phyloP scores from a whole-genome alignment of 2,113 vertebrate species.

The Azemiops feae region DNA sequence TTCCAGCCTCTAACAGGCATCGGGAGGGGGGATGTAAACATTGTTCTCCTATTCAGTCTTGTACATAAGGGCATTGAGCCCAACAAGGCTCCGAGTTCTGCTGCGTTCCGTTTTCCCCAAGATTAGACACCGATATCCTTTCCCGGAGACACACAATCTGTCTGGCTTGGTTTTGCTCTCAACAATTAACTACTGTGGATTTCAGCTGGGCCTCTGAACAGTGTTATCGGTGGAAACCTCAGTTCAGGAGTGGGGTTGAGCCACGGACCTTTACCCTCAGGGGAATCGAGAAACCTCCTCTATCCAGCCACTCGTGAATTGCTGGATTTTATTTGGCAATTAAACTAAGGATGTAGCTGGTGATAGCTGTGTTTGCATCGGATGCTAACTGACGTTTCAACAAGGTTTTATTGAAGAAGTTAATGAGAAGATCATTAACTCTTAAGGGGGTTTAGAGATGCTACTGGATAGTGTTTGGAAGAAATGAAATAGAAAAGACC shows the following conservation, averaged over 20 bases:
- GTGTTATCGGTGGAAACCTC: neutral
- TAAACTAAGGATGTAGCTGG: neutral
- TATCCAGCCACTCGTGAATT: neutral
- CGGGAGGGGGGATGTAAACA: conserved; percentile 74
- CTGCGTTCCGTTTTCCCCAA: conserved; percentile 50
- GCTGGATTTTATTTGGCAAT: neutral
- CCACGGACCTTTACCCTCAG: conserved; percentile 19
- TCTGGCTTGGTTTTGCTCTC: conserved; percentile 63
- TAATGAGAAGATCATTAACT: neutral
- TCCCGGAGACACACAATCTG: conserved; percentile 69
- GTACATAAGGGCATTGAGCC: conserved; percentile 67
- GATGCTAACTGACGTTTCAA: neutral
- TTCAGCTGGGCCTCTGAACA: conserved; percentile 21
- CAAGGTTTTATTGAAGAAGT: neutral
- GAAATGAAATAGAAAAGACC: neutral
- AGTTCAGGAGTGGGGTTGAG: neutral
- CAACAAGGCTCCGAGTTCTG: conserved; percentile 70
- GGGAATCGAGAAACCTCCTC: neutral
- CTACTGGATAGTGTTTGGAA: neutral
- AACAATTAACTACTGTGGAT: conserved; percentile 74
- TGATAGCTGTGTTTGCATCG: neutral
- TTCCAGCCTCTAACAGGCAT: conserved; percentile 51
- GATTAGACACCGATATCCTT: conserved; percentile 68
- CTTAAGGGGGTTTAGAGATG: neutral
- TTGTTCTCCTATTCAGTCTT: conserved; percentile 70